Conservation (phyloP, 2,113 vertebrate genomes). For the Limanda limanda region DNA sequence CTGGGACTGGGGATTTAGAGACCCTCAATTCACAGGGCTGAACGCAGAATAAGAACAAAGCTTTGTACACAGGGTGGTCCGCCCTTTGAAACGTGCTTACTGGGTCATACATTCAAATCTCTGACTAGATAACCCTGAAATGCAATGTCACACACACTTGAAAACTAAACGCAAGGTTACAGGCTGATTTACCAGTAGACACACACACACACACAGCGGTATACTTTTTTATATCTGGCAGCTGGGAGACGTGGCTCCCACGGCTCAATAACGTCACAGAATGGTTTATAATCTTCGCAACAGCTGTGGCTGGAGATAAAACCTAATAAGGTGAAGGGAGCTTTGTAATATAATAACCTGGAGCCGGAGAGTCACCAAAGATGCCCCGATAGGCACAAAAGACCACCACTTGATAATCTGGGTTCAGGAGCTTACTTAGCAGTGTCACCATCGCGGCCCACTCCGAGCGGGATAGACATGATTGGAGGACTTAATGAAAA, state of each 20-base stretch:
- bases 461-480: slow-evolving; percentile 48
- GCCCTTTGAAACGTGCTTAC: slow-evolving; percentile 25
- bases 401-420: slow-evolving; percentile 66
- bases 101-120: slow-evolving; percentile 24
- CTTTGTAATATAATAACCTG: slow-evolving; percentile 64
- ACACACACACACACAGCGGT: slow-evolving; percentile 6
- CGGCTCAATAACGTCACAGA: slow-evolving; percentile 63
- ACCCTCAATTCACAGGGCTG: slow-evolving; percentile 57
- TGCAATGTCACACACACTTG: slow-evolving; percentile 6
- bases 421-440: slow-evolving; percentile 59
- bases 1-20: slow-evolving; percentile 61
- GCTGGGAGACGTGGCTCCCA: slow-evolving; percentile 51
- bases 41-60: slow-evolving; percentile 48
- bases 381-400: slow-evolving; percentile 55
- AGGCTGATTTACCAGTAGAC: slow-evolving; percentile 21
- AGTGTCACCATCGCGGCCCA: slow-evolving; percentile 44
- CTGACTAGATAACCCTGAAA: slow-evolving; percentile 7
- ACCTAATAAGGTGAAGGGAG: slow-evolving; percentile 67
- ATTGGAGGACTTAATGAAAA: slow-evolving; percentile 57
- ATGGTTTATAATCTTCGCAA: slow-evolving; percentile 63
- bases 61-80: slow-evolving; percentile 10
- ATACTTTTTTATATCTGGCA: slow-evolving; percentile 26
- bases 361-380: slow-evolving; percentile 50
- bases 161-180: slow-evolving; percentile 5
- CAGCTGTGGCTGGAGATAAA: slow-evolving; percentile 74